Conservation (phyloP, 2,797 vertebrate species). For the Cheracebus regulus region DNA sequence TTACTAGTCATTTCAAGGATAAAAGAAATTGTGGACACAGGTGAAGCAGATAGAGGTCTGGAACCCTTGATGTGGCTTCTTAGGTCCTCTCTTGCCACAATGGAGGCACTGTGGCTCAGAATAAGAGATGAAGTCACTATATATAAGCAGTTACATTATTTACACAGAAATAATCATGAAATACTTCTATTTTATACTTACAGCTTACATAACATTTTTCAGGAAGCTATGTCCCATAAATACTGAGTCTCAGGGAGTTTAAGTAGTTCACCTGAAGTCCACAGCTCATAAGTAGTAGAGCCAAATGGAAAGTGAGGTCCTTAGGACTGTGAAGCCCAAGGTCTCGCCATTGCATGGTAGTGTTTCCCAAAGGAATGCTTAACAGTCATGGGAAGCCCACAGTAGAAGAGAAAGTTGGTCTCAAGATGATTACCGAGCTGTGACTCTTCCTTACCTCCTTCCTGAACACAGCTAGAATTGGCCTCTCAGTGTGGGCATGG, state of each 20-base stretch:
- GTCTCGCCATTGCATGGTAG: accelerated
- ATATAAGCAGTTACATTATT: not conserved
- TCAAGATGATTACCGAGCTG: not conserved
- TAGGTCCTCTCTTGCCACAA: not conserved
- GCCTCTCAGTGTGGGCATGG: not conserved
- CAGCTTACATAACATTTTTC: not conserved
- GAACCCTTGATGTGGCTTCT: not conserved
- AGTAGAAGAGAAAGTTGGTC: not conserved
- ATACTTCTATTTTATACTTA: not conserved
- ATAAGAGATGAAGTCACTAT: not conserved
- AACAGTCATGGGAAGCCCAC: not conserved
- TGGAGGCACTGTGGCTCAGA: not conserved
- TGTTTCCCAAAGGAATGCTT: not conserved
- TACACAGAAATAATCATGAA: not conserved
- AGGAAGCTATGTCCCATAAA: not conserved
- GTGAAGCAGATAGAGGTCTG: not conserved
- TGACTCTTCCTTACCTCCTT: not conserved
- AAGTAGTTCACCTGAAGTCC: not conserved
- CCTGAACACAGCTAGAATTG: not conserved
- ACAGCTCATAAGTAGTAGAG: not conserved
- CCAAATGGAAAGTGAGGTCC: not conserved
- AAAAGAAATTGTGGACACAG: not conserved
- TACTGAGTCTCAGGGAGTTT: not conserved
- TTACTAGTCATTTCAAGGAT: not conserved
- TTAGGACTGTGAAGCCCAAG: not conserved